Base-by-base conservation (phyloP, 2,113 vertebrate genomes). In the Esox niger region DNA sequence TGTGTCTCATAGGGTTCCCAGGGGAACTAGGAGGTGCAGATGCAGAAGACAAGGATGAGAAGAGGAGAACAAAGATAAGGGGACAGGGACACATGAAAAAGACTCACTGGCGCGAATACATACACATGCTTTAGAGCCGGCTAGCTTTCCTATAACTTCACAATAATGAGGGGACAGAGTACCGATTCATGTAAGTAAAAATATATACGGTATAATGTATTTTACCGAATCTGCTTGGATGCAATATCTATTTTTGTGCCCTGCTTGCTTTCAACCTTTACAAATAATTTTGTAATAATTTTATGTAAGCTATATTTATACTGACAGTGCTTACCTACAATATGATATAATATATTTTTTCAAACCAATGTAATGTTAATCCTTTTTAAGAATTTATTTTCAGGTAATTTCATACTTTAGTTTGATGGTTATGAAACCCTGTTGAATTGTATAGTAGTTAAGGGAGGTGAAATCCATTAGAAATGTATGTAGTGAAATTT, bases 381-480 rank as follows among this genome's bases (percentile, higher is more conserved):
- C 25, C 30, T 64, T 52, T 29, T n/a, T 25, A 62, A 6, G 5
- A 10, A 76, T 87, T 79, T 82, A 86, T 84, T 93, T 91, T 95
- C 93, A 94, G 94, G 94, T 95, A 92, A 94, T 90, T 84, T 83
- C 71, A 73, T 84, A 80, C 74, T 68, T 80, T 87, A 93, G 91
- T 93, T 94, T 95, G 95, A 94, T 95, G 95, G 92, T 92, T 89
- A 88, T 89, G 93, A 91, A 94, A 88, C 47, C 93, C 91, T 95
- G 93, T 95, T 94, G 94, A 95, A 94, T 94, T 95, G 94, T 68
- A 35, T 30, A n/a, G n/a, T 35, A 38, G 92, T 89, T 85, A 89
- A 90, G 85, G 84, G 88, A 30, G 78, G 93, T 91, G 92, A 91
- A 89, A 92, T 90, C 93, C 29, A 61, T 30, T 92, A 85, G 20